A percentile compares a stretch with the other conserved stretches of the same genome.
Evolutionary conservation across 2,797 vertebrate species (phyloP).

Genomic region (Phaenicophaeus curvirostris): DNA sequence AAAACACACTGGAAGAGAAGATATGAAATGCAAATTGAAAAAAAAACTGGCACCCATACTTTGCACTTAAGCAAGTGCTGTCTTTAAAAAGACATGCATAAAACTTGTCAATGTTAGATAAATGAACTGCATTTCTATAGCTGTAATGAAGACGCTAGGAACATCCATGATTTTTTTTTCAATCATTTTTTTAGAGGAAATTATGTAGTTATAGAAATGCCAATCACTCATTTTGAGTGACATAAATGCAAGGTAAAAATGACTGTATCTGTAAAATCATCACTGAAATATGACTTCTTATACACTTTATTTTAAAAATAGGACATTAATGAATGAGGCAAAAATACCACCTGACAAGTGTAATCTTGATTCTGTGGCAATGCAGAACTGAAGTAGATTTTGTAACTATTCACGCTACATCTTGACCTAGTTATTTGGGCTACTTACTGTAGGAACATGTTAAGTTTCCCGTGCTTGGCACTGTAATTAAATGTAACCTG

Average conservation of each 20-base stretch:
- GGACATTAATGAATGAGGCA: too few relatives aligned
- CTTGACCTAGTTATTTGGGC: not conserved
- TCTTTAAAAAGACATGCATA: not conserved
- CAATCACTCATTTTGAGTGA: not conserved
- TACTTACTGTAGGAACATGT: not conserved
- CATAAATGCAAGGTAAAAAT: not conserved
- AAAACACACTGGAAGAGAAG: not conserved
- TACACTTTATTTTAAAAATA: not conserved
- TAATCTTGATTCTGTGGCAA: fast-evolving
- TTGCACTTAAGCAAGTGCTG: not conserved
- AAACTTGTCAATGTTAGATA: not conserved
- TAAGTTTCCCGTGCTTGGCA: not conserved
- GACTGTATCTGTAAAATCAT: not conserved
- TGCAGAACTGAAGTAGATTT: fast-evolving
- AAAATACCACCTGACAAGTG: not conserved
- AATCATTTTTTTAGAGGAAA: not conserved
- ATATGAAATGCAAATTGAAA: not conserved
- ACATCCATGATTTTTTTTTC: not conserved
- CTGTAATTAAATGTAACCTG: not conserved
- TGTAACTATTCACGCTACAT: too few relatives aligned
- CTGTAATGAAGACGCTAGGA: not conserved
- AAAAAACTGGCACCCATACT: not conserved
- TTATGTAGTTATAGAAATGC: not conserved
- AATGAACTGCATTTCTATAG: not conserved
- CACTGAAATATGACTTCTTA: not conserved